Evolutionary conservation across 2,113 vertebrate genomes (phyloP).

Genomic region (Rhineura floridana): DNA sequence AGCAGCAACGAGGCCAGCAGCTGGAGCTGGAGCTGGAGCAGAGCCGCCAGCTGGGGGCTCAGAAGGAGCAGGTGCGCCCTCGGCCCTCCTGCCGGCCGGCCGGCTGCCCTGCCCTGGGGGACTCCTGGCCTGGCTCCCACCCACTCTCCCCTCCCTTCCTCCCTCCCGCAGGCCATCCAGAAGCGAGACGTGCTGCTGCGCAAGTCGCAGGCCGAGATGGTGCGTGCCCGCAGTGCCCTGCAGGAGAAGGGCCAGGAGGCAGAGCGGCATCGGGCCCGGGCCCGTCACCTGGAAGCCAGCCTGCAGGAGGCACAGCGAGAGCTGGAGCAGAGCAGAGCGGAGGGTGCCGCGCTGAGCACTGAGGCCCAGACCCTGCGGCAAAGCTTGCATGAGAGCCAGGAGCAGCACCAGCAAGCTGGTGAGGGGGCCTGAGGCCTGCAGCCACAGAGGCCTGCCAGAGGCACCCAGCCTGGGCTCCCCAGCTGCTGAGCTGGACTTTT

Average conservation of each 20-base stretch:
- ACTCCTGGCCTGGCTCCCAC: background rate
- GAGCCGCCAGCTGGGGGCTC: slow-evolving; percentile 54
- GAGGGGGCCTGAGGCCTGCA: background rate
- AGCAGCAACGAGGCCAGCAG: slow-evolving; percentile 62
- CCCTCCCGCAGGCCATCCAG: slow-evolving; percentile 67
- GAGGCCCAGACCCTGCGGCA: slow-evolving; percentile 64
- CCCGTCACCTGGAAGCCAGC: slow-evolving; percentile 48
- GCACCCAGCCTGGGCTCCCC: no score
- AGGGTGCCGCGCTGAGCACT: slow-evolving; percentile 37
- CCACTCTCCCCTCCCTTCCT: background rate
- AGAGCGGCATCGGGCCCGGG: slow-evolving; percentile 54
- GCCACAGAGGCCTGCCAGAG: background rate
- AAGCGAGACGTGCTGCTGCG: slow-evolving; percentile 67
- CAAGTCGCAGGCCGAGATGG: slow-evolving; percentile 67
- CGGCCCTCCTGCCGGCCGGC: background rate
- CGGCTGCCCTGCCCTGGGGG: accelerated
- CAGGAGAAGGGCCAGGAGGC: slow-evolving; percentile 59
- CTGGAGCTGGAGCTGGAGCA: slow-evolving; percentile 68
- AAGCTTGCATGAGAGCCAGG: slow-evolving; percentile 59
- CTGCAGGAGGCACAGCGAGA: slow-evolving; percentile 62
- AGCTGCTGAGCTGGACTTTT: no score
- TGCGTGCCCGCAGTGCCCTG: slow-evolving; percentile 60
- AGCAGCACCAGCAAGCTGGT: slow-evolving; percentile 67
- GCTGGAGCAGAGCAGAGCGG: slow-evolving; percentile 52
- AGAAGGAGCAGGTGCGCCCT: slow-evolving; percentile 70